Base-by-base conservation (phyloP, 64 coral and sea anemone genomes). In the Cladopsammia gracilis region DNA sequence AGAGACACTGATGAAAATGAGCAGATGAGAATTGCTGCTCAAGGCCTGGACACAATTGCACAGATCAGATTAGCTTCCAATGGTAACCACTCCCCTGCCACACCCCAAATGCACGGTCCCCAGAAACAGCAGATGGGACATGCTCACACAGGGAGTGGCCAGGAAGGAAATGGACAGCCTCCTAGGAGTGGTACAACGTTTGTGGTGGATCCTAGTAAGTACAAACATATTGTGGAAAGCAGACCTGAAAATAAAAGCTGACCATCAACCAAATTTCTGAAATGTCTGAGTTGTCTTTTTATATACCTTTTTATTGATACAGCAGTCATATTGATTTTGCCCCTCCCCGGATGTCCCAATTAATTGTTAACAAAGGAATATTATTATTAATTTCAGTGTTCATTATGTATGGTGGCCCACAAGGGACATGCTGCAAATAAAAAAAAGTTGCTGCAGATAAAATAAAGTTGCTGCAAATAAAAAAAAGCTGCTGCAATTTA, bases 171-270 rank as follows among this genome's bases (percentile, higher is more conserved):
- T 81, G 88, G 26, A 44, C 76, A 90, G 24, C 72, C 49, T 53
- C 10, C 16, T 59, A 81, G 68, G 16, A 81, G 62, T 90, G 88
- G 62, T 14, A 90, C 48, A 42, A 90, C 88, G 58, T 90, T 90
- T 90, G 88, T 90, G 12, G 76, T 90, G 25, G 75, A 26, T 56
- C 50, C 64, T 3, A 71, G 88, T 90, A 80, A 44, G 76, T 71
- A 24, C 18, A 46, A 49, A 19, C 6, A 75, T 5, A 19, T 19
- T 19, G 7, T 56, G 10, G 16, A 11, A 80, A 58, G 52, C 7
- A 70, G 20, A 10, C 1, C 67, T 24, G 67, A 34, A 34, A 34
- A 34, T 34, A 34, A 34, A 34, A 34, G 34, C 34, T 34, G 34
- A 34, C 34, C 34, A 34, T 34, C 34, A 34, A 34, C 34, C 34